Evolutionary conservation across 2,797 vertebrate genomes (phyloP).

Genomic region (Hydrocynus forskahlii): DNA sequence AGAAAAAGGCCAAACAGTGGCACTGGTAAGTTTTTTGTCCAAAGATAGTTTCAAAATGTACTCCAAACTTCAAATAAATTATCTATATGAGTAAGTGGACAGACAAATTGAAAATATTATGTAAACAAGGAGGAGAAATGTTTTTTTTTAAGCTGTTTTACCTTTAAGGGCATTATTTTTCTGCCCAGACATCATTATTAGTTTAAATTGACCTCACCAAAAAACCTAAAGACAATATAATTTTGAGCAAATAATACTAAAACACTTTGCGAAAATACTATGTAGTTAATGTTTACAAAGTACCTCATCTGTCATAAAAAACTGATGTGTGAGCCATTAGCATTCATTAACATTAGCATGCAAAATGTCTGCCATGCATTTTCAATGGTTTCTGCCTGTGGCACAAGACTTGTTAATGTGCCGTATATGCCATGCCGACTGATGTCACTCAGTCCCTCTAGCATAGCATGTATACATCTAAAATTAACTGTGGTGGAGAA

Average conservation of each 20-base stretch:
- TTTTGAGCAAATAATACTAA: not conserved
- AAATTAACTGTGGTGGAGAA: not conserved
- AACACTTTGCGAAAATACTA: not conserved
- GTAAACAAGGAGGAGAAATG: no score
- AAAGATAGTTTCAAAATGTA: not conserved
- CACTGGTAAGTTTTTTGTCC: no score
- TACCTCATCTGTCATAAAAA: no score
- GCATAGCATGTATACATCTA: not conserved
- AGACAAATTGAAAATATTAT: no score
- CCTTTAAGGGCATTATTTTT: no score
- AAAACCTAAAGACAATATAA: not conserved
- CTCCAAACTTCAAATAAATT: not conserved
- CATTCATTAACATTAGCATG: constrained; percentile 2
- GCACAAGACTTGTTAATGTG: not conserved
- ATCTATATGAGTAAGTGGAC: no score
- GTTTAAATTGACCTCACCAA: not conserved
- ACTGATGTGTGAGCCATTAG: not conserved
- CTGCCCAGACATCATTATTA: not conserved
- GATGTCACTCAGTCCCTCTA: not conserved
- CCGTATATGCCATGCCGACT: not conserved
- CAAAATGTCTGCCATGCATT: constrained; percentile 6
- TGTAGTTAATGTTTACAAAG: not conserved
- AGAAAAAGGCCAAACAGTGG: not conserved
- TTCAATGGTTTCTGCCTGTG: not conserved
- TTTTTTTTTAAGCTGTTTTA: no score